phyloP scores from a whole-genome alignment of 2,797 vertebrate species.

The Alca torda region DNA sequence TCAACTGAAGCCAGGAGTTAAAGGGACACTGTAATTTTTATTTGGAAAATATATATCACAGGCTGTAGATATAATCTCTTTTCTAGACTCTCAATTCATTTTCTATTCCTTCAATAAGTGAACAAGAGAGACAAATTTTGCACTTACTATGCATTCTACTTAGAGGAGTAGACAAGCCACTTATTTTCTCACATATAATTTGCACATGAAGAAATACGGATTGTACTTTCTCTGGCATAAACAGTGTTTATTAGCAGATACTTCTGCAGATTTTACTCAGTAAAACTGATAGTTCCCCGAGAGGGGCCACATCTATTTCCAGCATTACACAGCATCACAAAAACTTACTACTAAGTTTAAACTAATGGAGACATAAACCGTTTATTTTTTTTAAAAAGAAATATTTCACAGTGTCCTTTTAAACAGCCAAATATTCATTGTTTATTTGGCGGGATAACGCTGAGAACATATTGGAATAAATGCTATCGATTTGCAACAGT shows the following conservation, averaged over 20 bases:
- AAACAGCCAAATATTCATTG: background rate
- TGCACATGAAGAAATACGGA: background rate
- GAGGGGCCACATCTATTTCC: background rate
- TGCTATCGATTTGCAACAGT: background rate
- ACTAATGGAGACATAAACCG: background rate
- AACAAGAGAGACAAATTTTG: background rate
- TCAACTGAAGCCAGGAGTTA: background rate
- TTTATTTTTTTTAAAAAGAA: background rate
- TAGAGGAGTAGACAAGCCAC: background rate
- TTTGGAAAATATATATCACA: background rate
- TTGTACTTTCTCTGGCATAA: background rate
- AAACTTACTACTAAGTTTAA: background rate
- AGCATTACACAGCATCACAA: background rate
- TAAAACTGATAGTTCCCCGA: background rate
- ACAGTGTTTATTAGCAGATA: background rate
- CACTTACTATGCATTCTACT: background rate
- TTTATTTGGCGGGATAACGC: background rate
- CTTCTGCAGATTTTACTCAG: background rate
- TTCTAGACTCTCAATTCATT: background rate
- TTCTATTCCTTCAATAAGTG: background rate
- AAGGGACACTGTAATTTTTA: conserved; percentile 40
- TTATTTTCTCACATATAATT: background rate
- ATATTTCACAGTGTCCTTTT: conserved; percentile 41
- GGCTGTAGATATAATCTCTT: background rate
- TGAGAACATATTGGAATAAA: background rate